phyloP scores from a whole-genome alignment of 2,113 vertebrate genomes.

The Ia io region DNA sequence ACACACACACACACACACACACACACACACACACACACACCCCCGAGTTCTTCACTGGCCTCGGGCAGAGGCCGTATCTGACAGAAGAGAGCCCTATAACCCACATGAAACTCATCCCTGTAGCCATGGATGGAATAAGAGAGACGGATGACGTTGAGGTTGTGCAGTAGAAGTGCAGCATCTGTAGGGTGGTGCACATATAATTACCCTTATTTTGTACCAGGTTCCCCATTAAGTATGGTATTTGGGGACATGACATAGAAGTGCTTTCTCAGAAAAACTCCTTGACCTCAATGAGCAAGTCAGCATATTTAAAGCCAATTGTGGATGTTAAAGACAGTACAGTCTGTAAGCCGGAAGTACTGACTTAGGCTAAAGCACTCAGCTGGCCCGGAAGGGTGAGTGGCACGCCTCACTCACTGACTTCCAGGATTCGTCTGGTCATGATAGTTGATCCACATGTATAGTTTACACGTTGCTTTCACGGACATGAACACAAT shows the following conservation, averaged over 20 bases:
- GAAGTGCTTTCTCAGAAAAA: background rate
- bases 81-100: background rate
- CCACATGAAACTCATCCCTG: background rate
- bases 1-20: too few relatives aligned
- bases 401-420: fast-evolving
- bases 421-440: background rate
- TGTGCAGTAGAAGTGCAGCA: fast-evolving
- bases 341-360: background rate
- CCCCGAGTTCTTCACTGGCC: background rate
- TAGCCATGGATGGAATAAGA: background rate
- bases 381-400: background rate
- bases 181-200: background rate
- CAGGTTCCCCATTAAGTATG: background rate
- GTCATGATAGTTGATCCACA: too few relatives aligned
- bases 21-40: background rate
- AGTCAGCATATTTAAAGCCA: background rate
- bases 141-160: background rate
- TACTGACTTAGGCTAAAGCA: background rate
- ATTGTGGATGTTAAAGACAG: background rate
- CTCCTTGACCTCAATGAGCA: background rate
- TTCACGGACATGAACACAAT: background rate
- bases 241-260: background rate
- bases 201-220: background rate
- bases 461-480: background rate
- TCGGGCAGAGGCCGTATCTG: background rate